Conservation (phyloP, 1,140 invertebrate genomes). For the Cryptotermes secundus region DNA sequence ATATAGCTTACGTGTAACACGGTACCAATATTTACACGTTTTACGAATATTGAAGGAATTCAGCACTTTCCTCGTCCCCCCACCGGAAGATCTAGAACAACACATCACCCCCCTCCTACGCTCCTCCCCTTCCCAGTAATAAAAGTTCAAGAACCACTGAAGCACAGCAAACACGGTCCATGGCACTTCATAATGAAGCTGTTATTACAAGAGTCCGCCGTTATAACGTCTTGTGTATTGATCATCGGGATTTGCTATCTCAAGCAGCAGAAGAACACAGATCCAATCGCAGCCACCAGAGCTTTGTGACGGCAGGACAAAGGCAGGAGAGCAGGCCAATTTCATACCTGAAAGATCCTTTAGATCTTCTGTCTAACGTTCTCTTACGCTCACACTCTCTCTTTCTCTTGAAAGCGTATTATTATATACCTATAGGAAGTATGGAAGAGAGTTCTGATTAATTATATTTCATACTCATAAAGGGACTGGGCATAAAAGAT, state of each 20-base stretch:
- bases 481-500: neutral
- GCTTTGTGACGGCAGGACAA: neutral
- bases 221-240: neutral
- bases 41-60: neutral
- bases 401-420: neutral
- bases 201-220: neutral
- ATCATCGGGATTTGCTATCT: neutral
- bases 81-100: neutral
- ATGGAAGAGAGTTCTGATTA: neutral
- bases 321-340: neutral
- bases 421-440: neutral
- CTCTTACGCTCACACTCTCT: neutral
- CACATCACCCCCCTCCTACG: neutral
- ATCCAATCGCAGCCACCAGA: neutral
- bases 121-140: neutral
- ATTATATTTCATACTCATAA: neutral
- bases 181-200: constrained; percentile 16
- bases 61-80: neutral
- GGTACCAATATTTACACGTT: too few relatives aligned
- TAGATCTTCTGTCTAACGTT: neutral
- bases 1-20: too few relatives aligned
- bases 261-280: neutral
- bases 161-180: neutral
- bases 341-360: constrained; percentile 19
- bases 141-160: neutral